Conservation (phyloP, 2,888 invertebrate species). For the Microdon myrmicae region DNA sequence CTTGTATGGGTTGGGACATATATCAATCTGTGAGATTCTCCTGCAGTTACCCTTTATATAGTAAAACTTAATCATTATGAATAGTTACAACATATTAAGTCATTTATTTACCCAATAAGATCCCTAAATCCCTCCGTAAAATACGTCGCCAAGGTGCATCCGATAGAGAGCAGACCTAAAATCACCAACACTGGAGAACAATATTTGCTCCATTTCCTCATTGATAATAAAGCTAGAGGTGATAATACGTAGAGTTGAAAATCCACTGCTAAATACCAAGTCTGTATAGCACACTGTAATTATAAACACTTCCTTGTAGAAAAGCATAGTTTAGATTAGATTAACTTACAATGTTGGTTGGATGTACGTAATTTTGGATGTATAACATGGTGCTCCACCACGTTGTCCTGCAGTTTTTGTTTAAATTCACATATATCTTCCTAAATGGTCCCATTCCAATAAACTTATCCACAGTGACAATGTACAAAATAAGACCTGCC, state of each 20-base stretch:
- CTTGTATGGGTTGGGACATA: constrained; percentile 54
- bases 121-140: constrained; percentile 15
- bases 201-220: constrained; percentile 56
- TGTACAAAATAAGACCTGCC: constrained; percentile 64
- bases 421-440: constrained; percentile 40
- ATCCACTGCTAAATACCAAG: constrained; percentile 69
- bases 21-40: too few species aligned
- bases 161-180: constrained; percentile 28
- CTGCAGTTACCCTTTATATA: too few species aligned
- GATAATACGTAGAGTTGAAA: constrained; percentile 68
- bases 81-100: too few species aligned
- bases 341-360: neutral
- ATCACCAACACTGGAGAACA: constrained; percentile 18
- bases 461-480: constrained; percentile 64
- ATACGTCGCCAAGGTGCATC: constrained; percentile 34
- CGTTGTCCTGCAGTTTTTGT: constrained; percentile 14
- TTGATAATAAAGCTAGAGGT: constrained; percentile 66
- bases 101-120: constrained; percentile 18
- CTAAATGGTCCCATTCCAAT: constrained; percentile 67
- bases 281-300: constrained; percentile 65
- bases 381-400: constrained; percentile 60
- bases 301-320: neutral
- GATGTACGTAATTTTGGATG: constrained; percentile 27
- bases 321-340: too few species aligned
- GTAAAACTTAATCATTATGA: neutral